Conservation (phyloP, 2,113 vertebrate species). For the Pseudorectes ferrugineus region DNA sequence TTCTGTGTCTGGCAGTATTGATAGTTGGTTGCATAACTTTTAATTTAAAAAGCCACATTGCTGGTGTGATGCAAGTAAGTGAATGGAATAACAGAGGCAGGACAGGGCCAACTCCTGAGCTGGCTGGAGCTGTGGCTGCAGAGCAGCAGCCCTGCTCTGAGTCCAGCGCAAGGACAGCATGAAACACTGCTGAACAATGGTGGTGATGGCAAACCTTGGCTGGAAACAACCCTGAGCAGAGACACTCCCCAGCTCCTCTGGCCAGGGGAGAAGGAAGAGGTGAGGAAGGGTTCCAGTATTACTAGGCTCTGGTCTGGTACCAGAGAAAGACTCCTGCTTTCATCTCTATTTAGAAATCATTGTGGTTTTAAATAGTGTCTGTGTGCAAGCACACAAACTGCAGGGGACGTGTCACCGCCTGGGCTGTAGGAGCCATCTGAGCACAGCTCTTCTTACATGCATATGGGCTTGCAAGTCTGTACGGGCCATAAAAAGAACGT, state of each 20-base stretch:
- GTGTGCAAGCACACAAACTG: not conserved
- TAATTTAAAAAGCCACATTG: not conserved
- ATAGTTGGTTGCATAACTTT: not conserved
- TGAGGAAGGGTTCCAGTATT: not conserved
- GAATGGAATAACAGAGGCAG: not conserved
- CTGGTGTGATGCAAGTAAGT: not conserved
- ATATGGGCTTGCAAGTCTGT: not conserved
- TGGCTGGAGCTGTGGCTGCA: not conserved
- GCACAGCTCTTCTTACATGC: not conserved
- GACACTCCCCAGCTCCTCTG: fast-evolving
- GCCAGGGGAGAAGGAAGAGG: not conserved
- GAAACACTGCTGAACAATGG: not conserved
- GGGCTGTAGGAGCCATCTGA: not conserved
- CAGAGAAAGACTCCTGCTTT: not conserved
- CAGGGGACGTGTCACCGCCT: not conserved
- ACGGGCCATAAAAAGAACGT: not conserved
- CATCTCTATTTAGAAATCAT: not conserved
- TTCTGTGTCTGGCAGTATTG: not conserved
- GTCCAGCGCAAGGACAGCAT: not conserved
- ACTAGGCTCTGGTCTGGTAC: not conserved
- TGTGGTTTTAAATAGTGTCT: not conserved
- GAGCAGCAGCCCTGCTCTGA: not conserved
- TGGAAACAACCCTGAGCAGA: not conserved
- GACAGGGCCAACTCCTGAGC: not conserved
- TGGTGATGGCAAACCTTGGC: not conserved